Percentiles rank a stretch among this genome's conserved stretches.
Conservation (phyloP, 1,140 invertebrate genomes). For the Drosophila pruinosa region DNA sequence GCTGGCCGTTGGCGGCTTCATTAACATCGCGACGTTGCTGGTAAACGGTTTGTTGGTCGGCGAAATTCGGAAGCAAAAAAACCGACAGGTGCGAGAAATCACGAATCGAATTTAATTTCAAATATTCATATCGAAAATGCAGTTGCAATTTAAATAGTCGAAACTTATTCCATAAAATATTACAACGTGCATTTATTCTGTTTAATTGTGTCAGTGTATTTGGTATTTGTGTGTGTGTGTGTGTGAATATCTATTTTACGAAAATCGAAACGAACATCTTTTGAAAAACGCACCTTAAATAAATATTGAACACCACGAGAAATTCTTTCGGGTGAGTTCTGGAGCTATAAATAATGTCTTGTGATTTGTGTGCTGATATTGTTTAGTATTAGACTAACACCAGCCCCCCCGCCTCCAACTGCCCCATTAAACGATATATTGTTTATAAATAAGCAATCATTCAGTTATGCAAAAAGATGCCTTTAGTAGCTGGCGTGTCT, state of each 20-base stretch:
- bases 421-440: slow-evolving; percentile 4
- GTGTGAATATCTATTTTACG: slow-evolving; percentile 5
- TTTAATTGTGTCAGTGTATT: not conserved
- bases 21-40: slow-evolving; percentile 70
- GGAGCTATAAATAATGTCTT: slow-evolving; percentile 63
- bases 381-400: slow-evolving; percentile 41
- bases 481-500: slow-evolving; percentile 20
- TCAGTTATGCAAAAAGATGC: slow-evolving; percentile 34
- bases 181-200: slow-evolving; percentile 19
- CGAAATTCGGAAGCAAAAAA: not conserved
- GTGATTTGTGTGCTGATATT: slow-evolving; percentile 18
- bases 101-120: not conserved
- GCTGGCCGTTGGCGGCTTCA: slow-evolving; percentile 49
- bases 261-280: slow-evolving; percentile 43
- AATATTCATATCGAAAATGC: slow-evolving; percentile 22
- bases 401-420: not conserved
- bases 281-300: slow-evolving; percentile 38
- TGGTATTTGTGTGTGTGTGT: not conserved
- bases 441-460: slow-evolving; percentile 54
- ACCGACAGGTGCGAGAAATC: slow-evolving; percentile 33
- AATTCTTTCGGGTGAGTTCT: slow-evolving; percentile 69
- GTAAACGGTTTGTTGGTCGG: slow-evolving; percentile 56
- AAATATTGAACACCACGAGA: slow-evolving; percentile 53
- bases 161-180: slow-evolving; percentile 25
- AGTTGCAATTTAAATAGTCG: slow-evolving; percentile 16